phyloP scores from a whole-genome alignment of 2,113 vertebrate species.

The Psammodynastes pulverulentus region DNA sequence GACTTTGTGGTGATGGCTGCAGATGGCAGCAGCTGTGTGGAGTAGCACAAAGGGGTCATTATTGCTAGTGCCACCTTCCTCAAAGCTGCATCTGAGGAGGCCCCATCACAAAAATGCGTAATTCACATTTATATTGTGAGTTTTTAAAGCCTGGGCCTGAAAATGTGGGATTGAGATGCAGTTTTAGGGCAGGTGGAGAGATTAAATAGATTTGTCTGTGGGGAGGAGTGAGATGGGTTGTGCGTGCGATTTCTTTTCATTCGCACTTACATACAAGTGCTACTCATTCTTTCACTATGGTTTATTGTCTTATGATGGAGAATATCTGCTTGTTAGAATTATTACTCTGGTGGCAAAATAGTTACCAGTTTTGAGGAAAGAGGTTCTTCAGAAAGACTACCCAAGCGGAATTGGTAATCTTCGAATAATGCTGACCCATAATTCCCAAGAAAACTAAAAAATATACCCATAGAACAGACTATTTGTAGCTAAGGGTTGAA shows the following conservation, averaged over 20 bases:
- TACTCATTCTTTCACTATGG: too few species aligned
- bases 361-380: not conserved
- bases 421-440: not conserved
- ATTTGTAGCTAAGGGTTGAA: not conserved
- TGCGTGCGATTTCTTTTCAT: not conserved
- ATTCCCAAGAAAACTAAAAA: not conserved
- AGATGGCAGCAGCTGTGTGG: not conserved
- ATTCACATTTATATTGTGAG: not conserved
- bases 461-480: not conserved
- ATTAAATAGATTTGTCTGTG: not conserved
- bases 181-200: not conserved
- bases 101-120: not conserved
- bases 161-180: not conserved
- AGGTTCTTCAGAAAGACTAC: not conserved
- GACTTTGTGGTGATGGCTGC: slow-evolving; percentile 24
- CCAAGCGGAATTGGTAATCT: not conserved
- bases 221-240: not conserved
- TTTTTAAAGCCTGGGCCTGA: not conserved
- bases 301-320: not conserved
- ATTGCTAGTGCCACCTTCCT: not conserved
- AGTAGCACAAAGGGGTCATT: not conserved
- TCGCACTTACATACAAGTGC: not conserved
- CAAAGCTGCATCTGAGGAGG: not conserved
- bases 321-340: not conserved
- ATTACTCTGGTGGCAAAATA: not conserved